Base-by-base conservation (phyloP, 35 echinoderm and acorn worm genomes). In the Strongylocentrotus purpuratus region DNA sequence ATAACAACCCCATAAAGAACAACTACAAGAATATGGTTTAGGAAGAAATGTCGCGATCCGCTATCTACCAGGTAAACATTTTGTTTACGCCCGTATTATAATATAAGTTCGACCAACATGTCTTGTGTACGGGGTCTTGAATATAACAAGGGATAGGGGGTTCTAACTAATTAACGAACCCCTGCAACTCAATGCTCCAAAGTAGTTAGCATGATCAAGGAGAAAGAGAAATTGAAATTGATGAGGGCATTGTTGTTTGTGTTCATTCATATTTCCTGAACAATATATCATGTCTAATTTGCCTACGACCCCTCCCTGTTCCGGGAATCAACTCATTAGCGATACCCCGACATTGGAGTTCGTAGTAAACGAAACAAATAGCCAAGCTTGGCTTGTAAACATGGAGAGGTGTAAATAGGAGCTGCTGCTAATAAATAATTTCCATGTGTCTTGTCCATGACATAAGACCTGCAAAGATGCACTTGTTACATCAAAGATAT, bases 301-400 rank as follows among this genome's bases (percentile, higher is more conserved):
- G 65, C 65, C 25, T 28, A 28, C 25, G 28, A 28, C 20, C 65
- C 18, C 65, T 7, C 65, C 65, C 65, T 78, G 65, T 28, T 78
- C 65, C 65, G 65, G 65, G 65, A 78, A 78, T 78, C 65, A 78
- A 78, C 65, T 78, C 65, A 78, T 78, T 78, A 78, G 65, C 28
- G 15, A 78, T 28, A 2, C 65, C 20, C 28, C 7, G 15, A 9
- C 50, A 55, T 15, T 55, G 50, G 50, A 55, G 7, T 55, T 55
- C 10, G 15, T 55, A 15, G 50, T 55, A 28, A 28, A 78, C 65
- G 4, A 78, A 78, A 22, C 20, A 78, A 78, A n/a, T 78, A 22
- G 28, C 28, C 65, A 22, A 3, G 65, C n/a, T 78, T n/a, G 22
- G 28, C 65, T 22, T 78, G 65, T 78, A n/a, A 28, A 78, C 65